phyloP scores from a whole-genome alignment of 2,888 invertebrate genomes.

The Adelphocoris suturalis region DNA sequence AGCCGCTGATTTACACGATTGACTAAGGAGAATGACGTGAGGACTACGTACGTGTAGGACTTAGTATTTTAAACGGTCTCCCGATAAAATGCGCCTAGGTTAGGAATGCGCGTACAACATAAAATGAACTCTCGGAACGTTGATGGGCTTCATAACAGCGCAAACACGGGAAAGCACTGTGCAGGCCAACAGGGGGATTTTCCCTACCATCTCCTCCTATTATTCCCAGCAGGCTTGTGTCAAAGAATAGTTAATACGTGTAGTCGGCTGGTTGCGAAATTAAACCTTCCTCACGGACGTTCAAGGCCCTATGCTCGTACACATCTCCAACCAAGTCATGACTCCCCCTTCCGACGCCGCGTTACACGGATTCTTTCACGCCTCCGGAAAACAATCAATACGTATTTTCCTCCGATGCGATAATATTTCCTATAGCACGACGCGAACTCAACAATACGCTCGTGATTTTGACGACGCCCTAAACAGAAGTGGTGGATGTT shows the following conservation, averaged over 20 bases:
- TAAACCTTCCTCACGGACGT: conserved; percentile 2
- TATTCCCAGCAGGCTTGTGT: conserved; percentile 10
- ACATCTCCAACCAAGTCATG: conserved; percentile 44
- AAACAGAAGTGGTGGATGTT: background rate
- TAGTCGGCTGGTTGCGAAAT: conserved; percentile 14
- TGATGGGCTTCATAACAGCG: background rate
- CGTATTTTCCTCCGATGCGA: conserved; percentile 19
- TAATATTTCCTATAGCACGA: background rate
- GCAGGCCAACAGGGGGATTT: background rate
- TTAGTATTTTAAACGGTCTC: no score
- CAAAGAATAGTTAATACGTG: conserved; percentile 21
- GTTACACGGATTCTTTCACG: conserved; percentile 61
- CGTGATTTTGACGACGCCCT: conserved; percentile 17
- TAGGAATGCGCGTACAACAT: background rate
- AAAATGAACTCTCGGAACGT: background rate
- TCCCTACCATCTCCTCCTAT: background rate
- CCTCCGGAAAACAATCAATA: conserved; percentile 43
- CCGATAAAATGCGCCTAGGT: no score
- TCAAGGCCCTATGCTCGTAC: background rate
- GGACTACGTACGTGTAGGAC: no score
- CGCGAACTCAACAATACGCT: background rate
- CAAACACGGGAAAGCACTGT: background rate
- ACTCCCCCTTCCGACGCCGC: conserved; percentile 33
- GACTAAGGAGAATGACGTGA: no score
- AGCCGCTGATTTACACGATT: no score